Base-by-base conservation (phyloP, 2,797 vertebrate species). In the Gymnothorax reevesii region DNA sequence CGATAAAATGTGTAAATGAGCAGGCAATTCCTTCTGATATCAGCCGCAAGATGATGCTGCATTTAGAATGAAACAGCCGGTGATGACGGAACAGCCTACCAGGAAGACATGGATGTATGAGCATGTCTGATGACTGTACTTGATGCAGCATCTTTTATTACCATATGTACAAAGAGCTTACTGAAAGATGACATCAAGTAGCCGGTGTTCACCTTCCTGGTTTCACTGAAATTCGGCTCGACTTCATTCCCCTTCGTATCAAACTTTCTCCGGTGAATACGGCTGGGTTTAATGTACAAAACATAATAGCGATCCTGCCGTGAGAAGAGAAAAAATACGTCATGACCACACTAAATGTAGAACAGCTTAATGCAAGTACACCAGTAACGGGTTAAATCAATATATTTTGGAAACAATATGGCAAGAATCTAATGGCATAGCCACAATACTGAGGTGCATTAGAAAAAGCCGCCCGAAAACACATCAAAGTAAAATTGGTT, bases 151-250 rank as follows among this genome's bases (percentile, higher is more conserved):
- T 52, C 52, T 77, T 77, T 17, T 17, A 52, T 77, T 42, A 17
- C 13, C 42, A 9, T 49, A 12, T 42, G 33, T 33, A 33, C 69
- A 52, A 22, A 15, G 13, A 52, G 95, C 97, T 95, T 94, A 98
- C 97, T 97, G 95, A 96, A 98, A 57, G 97, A 98, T 1, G 97
- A 97, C 96, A 97, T 94, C 62, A 98, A 97, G 94, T 94, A 96
- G 89, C 97, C 97, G 0, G 96, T 98, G 94, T 97, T 98, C 93
- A 98, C 96, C 91, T 97, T 98, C 89, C 88, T 94, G 84, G 95
- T 96, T 82, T 96, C 93, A 13, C 96, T 97, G 92, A 98, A 98
- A 91, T 98, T 97, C 1, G 97, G 97, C 89, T 97, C 97, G 0
- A 97, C 93, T 90, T 98, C 97, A 17, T 95, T 95, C 33, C 97